Evolutionary conservation across 2,888 invertebrate species (phyloP), one percentile per base, ranked within the genome.

Genomic region (Miltochrista miniata): DNA sequence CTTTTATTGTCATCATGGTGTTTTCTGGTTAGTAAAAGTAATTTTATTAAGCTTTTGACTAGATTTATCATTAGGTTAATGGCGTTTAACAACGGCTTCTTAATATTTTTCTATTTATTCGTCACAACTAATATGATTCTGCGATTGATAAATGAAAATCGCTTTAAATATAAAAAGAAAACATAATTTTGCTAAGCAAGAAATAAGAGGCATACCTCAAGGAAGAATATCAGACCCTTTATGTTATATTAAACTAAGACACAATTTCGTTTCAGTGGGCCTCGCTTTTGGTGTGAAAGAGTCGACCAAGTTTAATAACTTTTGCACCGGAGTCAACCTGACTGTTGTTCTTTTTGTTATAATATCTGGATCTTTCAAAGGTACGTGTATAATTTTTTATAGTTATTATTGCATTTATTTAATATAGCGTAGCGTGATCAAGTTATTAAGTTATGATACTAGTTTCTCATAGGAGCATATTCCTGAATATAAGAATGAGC

Each of bases 261-360:
- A 14, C 2, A 18, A 35, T 49, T 11, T 46, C 24, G 24, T 76
- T 63, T 1, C 81, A 94, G 95, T 93, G 80, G 95, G 93, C 0
- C 85, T 96, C 15, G 96, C 96, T 0, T 93, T 97, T 59, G 98
- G 98, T 0, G 96, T 97, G 36, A 97, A 96, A 73, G 97, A 98
- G 81, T 98, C 98, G 0, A 95, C 97, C 0, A 89, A 93, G 43
- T 94, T 96, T 60, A 98, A 98, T 86, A 98, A 97, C 76, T 89
- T 98, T 47, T 97, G 98, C 74, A 98, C 98, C 0, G 85, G 94
- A 1, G 92, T 97, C 35, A 98, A 98, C 81, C 85, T 98, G 30
- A 85, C 93, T 11, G 96, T 98, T 0, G 96, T 98, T 0, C 62
- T 95, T 5, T 97, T 96, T 75, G 96, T 98, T 48, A 94, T 98